Evolutionary conservation across 2,888 invertebrate genomes (phyloP), one percentile per base, ranked within the genome.

Genomic region (Notodonta ziczac): DNA sequence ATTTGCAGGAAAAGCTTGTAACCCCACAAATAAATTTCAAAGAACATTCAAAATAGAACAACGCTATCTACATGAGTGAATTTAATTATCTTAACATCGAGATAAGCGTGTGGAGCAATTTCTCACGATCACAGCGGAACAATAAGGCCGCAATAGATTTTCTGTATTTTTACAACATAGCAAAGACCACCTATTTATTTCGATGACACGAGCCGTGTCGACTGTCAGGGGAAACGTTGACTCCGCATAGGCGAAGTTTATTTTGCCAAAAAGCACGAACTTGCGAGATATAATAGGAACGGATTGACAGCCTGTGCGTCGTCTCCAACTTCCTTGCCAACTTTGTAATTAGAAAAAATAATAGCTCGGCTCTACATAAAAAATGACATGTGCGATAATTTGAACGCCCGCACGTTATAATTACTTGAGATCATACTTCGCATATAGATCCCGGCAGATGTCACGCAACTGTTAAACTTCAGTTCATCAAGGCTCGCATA

Each of bases 171-270:
- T 71, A 80, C 78, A 74, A 76, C 72, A 81, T 82, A 81, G 77
- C 75, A 73, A 82, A 78, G 72, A 59, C 69, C 2, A 80, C 73
- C 78, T 78, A 85, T 86, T 85, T 82, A 84, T 87, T 84, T 84
- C 65, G 67, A 74, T 70, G 83, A 82, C 82, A 80, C 85, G 83
- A 82, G 83, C 86, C 86, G 84, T 89, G 90, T 91, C 87, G 78
- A 70, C 85, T 90, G 92, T 90, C 92, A 85, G 82, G 78, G 89
- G 76, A 91, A 83, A 77, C 93, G 86, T 93, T 93, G 93, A 93
- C 93, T 90, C 88, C 89, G 77, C 79, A 81, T 80, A 82, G 80
- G 76, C 75, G 74, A 75, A 73, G 78, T 82, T 80, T 76, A 77
- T 83, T 89, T 88, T 90, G 93, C 90, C 93, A 93, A 91, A 88